Evolutionary conservation across 92 coral and sea anemone species (phyloP), one percentile per base, ranked within the genome.

Genomic region (Ricordea florida): DNA sequence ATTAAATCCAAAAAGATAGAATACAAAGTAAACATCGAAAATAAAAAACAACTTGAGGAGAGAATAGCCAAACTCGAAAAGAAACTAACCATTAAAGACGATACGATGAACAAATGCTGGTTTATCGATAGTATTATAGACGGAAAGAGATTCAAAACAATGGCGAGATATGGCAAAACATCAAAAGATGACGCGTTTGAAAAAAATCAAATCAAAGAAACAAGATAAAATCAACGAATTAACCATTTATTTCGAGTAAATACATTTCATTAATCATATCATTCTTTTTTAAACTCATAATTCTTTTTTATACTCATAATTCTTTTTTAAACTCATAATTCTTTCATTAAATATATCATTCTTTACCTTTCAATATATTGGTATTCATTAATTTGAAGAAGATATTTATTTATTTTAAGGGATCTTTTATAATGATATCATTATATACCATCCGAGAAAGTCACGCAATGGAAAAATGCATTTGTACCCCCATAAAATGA

Each of bases 181-280:
- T 13, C 83, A 50, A 77, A 77, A 66, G 77, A 77, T 6, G 33
- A 32, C 11, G 83, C 83, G 50, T 29, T 66, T n/a, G 22, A 23
- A 34, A 20, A 33, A 53, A 24, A 72, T 72, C 6, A 59, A 40
- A 2, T 6, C 35, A 1, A 72, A 37, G 23, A 72, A 57, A 25
- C 33, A 30, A 36, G 18, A 66, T 0, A 20, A 21, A 36, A 65
- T 77, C 4, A 35, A 77, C 16, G 13, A 77, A 50, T 22, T 77
- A 63, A 77, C 83, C 4, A 0, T 67, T 0, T 14, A 52, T 53
- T 77, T 77, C 22, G 53, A 47, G 8, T 77, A 66, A 77, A 46
- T 28, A n/a, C n/a, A n/a, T n/a, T n/a, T n/a, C n/a, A n/a, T n/a
- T n/a, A n/a, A n/a, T n/a, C n/a, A n/a, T n/a, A n/a, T n/a, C n/a